Evolutionary conservation across 2,113 vertebrate species (phyloP), one percentile per base, ranked within the genome.

Genomic region (Spheniscus mendiculus): DNA sequence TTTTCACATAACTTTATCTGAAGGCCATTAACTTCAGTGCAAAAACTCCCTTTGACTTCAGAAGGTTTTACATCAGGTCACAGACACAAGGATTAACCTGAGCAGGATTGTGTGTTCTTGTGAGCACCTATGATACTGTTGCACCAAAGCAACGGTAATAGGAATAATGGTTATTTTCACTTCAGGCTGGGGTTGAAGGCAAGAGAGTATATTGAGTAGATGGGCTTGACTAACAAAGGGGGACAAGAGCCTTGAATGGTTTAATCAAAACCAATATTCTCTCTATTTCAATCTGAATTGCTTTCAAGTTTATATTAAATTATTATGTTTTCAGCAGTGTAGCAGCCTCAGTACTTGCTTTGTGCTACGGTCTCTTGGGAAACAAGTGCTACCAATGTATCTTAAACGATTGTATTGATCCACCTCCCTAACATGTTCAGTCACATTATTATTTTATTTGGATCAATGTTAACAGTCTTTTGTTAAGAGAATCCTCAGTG

Each of bases 381-480:
- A 91, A 83, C 69, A 78, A 94, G 62, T 89, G 83, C 78, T 97
- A 94, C 89, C 80, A 84, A 45, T 96, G 95, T 95, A 92, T 96
- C 95, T 97, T 97, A 97, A 96, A 80, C 89, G 96, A 36, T 49
- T 76, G 34, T 94, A 96, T 93, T 84, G 89, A 98, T 97, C 92
- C 69, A 96, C 66, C 77, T 96, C 86, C 67, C 77, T 92, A 90
- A 95, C 88, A 84, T 83, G 79, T 93, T 97, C 95, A 90, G 94
- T 83, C 79, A 95, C 95, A 96, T 93, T 97, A 97, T 97, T 97
- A 87, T 97, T 94, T 95, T 93, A 94, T 96, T 93, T 96, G 93
- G 96, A 97, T 98, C 95, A 89, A 95, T 98, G 94, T 94, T 89
- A 97, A 89, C 92, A 94, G 74, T 83, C 66, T 96, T 97, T 96